Conservation (phyloP, 2,888 invertebrate species). For the Pyrocoelia pectoralis region DNA sequence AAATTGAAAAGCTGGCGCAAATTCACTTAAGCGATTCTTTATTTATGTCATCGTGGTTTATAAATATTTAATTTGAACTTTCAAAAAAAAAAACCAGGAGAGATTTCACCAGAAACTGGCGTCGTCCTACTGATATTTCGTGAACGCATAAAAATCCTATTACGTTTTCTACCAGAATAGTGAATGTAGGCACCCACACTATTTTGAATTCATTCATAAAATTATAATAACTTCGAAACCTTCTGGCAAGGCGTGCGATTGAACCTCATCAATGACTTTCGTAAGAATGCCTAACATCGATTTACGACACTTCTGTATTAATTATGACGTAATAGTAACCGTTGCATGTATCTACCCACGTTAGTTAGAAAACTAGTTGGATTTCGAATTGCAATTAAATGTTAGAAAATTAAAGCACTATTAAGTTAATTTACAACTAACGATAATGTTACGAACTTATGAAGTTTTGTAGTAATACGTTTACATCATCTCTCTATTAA, state of each 20-base stretch:
- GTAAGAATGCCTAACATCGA: conserved; percentile 43
- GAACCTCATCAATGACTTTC: conserved; percentile 53
- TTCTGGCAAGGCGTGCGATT: conserved; percentile 51
- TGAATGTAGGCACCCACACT: conserved; percentile 30
- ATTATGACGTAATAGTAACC: conserved; percentile 47
- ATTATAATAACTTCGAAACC: conserved; percentile 52
- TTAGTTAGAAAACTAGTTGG: conserved; percentile 14
- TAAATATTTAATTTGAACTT: conserved; percentile 34
- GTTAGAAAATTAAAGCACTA: background rate
- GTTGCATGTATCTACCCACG: conserved; percentile 34
- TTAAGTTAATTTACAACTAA: background rate
- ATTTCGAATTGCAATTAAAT: conserved; percentile 15
- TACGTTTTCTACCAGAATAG: conserved; percentile 26
- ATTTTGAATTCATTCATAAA: conserved; percentile 52
- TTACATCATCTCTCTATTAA: too few relatives aligned
- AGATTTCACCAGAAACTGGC: background rate
- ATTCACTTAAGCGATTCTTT: conserved; percentile 40
- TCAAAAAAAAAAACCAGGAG: conserved; percentile 4
- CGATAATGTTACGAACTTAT: background rate
- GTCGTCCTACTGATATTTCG: conserved; percentile 23
- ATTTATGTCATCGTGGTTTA: conserved; percentile 38
- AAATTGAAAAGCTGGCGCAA: conserved; percentile 37
- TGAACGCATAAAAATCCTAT: conserved; percentile 14
- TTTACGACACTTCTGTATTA: conserved; percentile 48
- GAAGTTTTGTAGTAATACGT: background rate